These are phyloP conservation scores for Acrobasis suavella DNA, from an alignment of 2,888 invertebrate species.

Conservation along the genomic window DNA sequence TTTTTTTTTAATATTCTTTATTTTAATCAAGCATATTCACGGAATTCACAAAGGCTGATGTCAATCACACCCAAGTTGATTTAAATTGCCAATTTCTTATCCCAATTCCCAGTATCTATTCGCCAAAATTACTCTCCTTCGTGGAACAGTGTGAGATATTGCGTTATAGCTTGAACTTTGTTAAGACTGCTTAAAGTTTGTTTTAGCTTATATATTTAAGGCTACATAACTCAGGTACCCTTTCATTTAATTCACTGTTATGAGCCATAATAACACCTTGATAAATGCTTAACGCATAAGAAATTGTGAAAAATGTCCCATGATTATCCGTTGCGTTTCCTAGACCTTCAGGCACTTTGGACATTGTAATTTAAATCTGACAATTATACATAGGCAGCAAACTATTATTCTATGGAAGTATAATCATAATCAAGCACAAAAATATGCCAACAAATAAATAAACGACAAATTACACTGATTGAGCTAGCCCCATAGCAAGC, in stretches of 20 bases:
- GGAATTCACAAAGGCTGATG: neutral
- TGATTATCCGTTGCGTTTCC: slow-evolving; percentile 44
- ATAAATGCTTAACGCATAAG: slow-evolving; percentile 29
- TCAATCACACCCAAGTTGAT: neutral
- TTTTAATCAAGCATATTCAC: too few relatives aligned
- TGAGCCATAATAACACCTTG: slow-evolving; percentile 39
- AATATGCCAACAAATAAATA: too few relatives aligned
- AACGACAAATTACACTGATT: too few relatives aligned
- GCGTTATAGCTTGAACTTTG: neutral
- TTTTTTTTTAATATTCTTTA: too few relatives aligned
- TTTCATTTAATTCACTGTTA: slow-evolving; percentile 37
- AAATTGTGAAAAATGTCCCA: slow-evolving; percentile 47
- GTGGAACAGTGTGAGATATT: slow-evolving; percentile 2
- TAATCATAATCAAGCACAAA: too few relatives aligned
- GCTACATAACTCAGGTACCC: slow-evolving; percentile 31
- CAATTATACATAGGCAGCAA: slow-evolving; percentile 12
- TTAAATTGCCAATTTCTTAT: slow-evolving; percentile 1
- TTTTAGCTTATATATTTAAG: neutral
- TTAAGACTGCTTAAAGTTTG: neutral
- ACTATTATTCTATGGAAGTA: too few relatives aligned
- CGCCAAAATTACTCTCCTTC: neutral
- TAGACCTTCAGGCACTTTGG: slow-evolving; percentile 42
- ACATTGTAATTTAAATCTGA: slow-evolving; percentile 40
- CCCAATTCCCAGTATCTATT: neutral
- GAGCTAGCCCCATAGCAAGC: too few relatives aligned